These are phyloP conservation scores for Eristalis arbustorum DNA, from an alignment of 2,888 invertebrate species.

Conservation along the genomic window DNA sequence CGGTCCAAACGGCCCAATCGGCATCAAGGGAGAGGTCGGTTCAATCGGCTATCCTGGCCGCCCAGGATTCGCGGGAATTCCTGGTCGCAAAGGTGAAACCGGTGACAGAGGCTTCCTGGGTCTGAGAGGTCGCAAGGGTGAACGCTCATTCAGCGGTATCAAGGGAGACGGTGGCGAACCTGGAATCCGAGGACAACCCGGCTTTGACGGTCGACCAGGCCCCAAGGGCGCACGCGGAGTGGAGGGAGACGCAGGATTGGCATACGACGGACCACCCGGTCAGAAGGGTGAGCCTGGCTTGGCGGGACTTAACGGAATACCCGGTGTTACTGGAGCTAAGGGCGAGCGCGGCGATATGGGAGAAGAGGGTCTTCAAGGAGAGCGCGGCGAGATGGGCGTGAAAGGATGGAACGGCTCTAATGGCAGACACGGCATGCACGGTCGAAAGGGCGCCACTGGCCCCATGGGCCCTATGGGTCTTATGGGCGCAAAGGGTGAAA, in stretches of 20 bases:
- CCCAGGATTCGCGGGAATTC: slow-evolving; percentile 73
- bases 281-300: slow-evolving; percentile 84
- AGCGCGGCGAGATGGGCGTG: slow-evolving; percentile 81
- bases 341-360: slow-evolving; percentile 81
- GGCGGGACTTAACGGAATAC: slow-evolving; percentile 81
- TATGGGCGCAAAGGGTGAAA: slow-evolving; percentile 81
- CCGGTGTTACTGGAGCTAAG: slow-evolving; percentile 81
- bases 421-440: slow-evolving; percentile 81
- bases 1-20: slow-evolving; percentile 79
- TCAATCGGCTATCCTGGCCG: slow-evolving; percentile 75
- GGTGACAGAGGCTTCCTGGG: slow-evolving; percentile 76
- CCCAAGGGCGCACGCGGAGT: slow-evolving; percentile 83
- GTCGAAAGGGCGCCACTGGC: slow-evolving; percentile 80
- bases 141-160: slow-evolving; percentile 83
- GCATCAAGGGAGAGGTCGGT: slow-evolving; percentile 76
- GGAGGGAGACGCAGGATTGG: slow-evolving; percentile 82
- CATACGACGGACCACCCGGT: slow-evolving; percentile 81
- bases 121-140: slow-evolving; percentile 81
- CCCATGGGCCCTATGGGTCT: slow-evolving; percentile 80
- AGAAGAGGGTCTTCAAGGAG: slow-evolving; percentile 82
- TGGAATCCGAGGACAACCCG: slow-evolving; percentile 81
- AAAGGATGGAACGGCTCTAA: slow-evolving; percentile 77
- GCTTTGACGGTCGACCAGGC: slow-evolving; percentile 75
- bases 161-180: slow-evolving; percentile 83
- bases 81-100: slow-evolving; percentile 76